phyloP scores from a whole-genome alignment of 1,140 invertebrate species.

The Diuraphis noxia region DNA sequence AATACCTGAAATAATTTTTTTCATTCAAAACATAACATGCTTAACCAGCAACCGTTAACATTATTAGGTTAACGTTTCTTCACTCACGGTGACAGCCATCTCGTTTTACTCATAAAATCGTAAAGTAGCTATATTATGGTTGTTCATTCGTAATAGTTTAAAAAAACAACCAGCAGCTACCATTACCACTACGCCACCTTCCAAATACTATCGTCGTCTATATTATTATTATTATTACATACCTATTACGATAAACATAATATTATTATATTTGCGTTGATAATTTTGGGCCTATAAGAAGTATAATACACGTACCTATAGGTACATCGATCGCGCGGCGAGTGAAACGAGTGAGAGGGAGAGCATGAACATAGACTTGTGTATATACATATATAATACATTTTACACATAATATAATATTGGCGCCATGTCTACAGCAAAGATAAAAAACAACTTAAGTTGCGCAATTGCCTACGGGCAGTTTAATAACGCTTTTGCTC shows the following conservation, averaged over 20 bases:
- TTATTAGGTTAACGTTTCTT: background rate
- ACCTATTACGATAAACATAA: background rate
- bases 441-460: conserved; percentile 38
- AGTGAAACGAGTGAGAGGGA: background rate
- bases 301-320: background rate
- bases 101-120: background rate
- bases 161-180: background rate
- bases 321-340: background rate
- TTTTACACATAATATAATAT: background rate
- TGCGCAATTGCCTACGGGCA: background rate
- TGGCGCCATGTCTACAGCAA: conserved; percentile 45
- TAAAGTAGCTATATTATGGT: background rate
- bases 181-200: background rate
- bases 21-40: background rate
- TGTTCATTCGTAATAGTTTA: background rate
- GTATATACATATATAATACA: background rate
- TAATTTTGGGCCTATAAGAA: conserved; percentile 13
- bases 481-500: conserved; percentile 39
- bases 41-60: background rate
- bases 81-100: background rate
- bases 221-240: background rate
- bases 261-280: background rate
- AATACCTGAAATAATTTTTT: background rate
- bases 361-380: background rate
- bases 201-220: background rate